These are phyloP conservation scores for Baccha elongata DNA, from an alignment of 2,888 invertebrate genomes.

Conservation along the genomic window DNA sequence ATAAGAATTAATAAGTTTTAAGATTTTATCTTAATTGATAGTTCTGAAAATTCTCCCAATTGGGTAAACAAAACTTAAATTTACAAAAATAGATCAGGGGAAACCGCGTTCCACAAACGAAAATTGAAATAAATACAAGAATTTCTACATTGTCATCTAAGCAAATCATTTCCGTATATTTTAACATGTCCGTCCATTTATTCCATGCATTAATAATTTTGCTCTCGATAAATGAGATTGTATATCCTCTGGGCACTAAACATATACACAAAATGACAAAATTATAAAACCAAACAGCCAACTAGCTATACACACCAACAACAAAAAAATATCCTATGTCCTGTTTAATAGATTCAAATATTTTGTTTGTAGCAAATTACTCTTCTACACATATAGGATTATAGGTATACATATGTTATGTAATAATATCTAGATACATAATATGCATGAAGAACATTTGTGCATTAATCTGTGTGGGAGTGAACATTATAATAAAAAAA, in stretches of 20 bases:
- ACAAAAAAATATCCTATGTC: slow-evolving; percentile 17
- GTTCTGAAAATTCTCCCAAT: no score
- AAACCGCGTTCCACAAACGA: no score
- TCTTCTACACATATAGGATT: no score
- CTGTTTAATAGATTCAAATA: slow-evolving; percentile 54
- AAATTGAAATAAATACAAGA: no score
- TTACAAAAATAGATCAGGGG: no score
- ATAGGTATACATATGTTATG: no score
- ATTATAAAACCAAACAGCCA: slow-evolving; percentile 12
- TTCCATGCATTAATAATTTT: slow-evolving; percentile 35
- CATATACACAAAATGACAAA: slow-evolving; percentile 25
- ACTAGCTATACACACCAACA: slow-evolving; percentile 12
- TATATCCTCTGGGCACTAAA: slow-evolving; percentile 21
- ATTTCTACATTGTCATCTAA: not conserved
- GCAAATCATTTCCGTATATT: not conserved
- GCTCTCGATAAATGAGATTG: slow-evolving; percentile 42
- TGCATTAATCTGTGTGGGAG: not conserved
- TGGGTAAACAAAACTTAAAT: no score
- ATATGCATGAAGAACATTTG: no score
- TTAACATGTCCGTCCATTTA: not conserved
- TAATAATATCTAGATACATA: no score
- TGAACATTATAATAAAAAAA: not conserved
- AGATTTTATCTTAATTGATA: no score
- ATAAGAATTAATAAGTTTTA: no score
- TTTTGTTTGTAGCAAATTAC: slow-evolving; percentile 61